Evolutionary conservation across 2,113 vertebrate species (phyloP), one percentile per base, ranked within the genome.

Genomic region (Lamprologus lemairii): DNA sequence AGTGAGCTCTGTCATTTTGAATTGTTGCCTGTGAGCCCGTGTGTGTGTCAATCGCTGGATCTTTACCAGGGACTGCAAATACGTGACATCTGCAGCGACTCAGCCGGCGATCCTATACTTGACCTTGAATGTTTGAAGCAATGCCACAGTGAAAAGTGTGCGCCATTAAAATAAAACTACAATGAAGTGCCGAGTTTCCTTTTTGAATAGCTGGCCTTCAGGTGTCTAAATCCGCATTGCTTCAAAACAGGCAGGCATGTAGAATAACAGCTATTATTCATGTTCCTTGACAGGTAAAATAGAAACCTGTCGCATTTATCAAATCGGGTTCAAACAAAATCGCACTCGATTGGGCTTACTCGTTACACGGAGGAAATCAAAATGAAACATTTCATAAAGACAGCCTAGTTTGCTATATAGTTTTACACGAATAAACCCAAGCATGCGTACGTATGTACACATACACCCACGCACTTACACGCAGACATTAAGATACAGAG

Each of bases 1-100:
- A 87, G 85, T 81, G 92, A 75, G 87, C 90, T 91, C 84, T 89
- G 91, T 90, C 93, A 92, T 85, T 89, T 94, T 89, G 82, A 87
- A 93, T 91, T 89, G 86, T 83, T 86, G 80, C 81, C 78, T 80
- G 47, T 84, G 81, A 90, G 88, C 40, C 83, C 23, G 47, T 83
- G 58, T 86, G 73, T 85, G 83, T 92, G 89, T 93, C 83, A 91
- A 88, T 86, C 1, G 7, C n/a, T 26, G 80, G 49, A 85, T 90
- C 88, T 81, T 86, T 86, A 92, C 84, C 55, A 81, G 57, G 65
- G 86, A 21, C 47, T 28, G 78, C 81, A 87, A 92, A 93, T 82
- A 85, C 42, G 83, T 82, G 81, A 90, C 85, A 87, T 90, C 82
- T 80, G 79, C 78, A 73, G 57, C 55, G 75, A 87, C 82, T 91